These are phyloP conservation scores for Trididemnum miniatum DNA, from an alignment of 23 tunicate genomes.

Conservation along the genomic window DNA sequence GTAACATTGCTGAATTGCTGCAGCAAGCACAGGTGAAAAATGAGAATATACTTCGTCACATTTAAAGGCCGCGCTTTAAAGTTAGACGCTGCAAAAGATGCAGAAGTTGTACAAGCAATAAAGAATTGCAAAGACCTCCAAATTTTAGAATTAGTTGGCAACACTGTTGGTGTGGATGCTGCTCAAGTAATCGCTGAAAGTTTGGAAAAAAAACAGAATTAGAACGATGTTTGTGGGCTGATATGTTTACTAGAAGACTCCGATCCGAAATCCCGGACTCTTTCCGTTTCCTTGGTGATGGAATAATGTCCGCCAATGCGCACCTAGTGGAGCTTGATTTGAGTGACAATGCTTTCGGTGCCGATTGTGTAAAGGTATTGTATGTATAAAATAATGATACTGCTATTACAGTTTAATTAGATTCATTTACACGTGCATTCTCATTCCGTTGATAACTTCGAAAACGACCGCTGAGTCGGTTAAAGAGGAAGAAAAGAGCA, in stretches of 20 bases:
- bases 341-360: slow-evolving; percentile 91
- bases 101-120: slow-evolving; percentile 62
- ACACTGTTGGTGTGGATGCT: slow-evolving; percentile 79
- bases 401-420: too few relatives aligned
- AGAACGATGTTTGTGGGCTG: slow-evolving; percentile 86
- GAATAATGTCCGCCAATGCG: slow-evolving; percentile 66
- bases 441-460: too few relatives aligned
- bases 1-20: slow-evolving; percentile 3
- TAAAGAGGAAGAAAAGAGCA: too few relatives aligned
- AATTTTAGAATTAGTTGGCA: slow-evolving; percentile 76
- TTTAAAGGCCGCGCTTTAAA: slow-evolving; percentile 39
- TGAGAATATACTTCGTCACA: slow-evolving; percentile 35
- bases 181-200: slow-evolving; percentile 67
- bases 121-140: slow-evolving; percentile 49
- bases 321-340: slow-evolving; percentile 78
- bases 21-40: slow-evolving; percentile 32
- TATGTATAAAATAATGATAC: too few relatives aligned
- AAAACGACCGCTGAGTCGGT: too few relatives aligned
- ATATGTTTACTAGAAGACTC: slow-evolving; percentile 81
- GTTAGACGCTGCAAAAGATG: slow-evolving; percentile 57
- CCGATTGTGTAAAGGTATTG: slow-evolving; percentile 70
- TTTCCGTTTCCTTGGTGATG: slow-evolving; percentile 48
- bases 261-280: slow-evolving; percentile 83
- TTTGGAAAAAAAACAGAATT: slow-evolving; percentile 51
- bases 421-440: too few relatives aligned